These are phyloP conservation scores for Parasteatoda tepidariorum DNA, from an alignment of 1,140 invertebrate genomes.

Conservation along the genomic window DNA sequence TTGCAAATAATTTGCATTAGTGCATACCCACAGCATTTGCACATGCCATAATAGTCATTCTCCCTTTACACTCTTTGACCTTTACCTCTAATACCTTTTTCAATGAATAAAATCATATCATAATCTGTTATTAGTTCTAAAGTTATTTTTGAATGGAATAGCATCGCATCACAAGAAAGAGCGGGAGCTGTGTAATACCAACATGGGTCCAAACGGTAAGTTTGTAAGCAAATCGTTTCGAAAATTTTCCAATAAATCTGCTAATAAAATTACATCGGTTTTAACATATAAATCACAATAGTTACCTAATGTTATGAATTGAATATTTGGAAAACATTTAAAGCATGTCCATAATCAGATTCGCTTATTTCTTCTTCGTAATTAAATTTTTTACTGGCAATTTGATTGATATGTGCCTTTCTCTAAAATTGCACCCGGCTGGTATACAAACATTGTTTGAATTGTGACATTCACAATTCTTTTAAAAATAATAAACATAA, in stretches of 20 bases:
- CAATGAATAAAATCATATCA: slow-evolving; percentile 16
- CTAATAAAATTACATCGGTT: background rate
- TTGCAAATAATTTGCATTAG: no score
- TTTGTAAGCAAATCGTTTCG: background rate
- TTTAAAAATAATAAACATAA: no score
- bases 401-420: no score
- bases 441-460: no score
- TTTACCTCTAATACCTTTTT: slow-evolving; percentile 1
- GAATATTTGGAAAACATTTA: background rate
- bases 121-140: slow-evolving; percentile 13
- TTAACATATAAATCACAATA: slow-evolving; percentile 4
- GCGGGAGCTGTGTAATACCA: background rate
- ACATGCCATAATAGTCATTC: no score
- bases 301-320: background rate
- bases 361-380: background rate
- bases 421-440: no score
- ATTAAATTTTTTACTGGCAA: no score
- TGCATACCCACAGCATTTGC: no score
- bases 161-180: background rate
- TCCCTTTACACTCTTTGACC: no score
- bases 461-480: no score
- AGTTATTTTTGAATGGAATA: background rate
- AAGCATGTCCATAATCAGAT: background rate
- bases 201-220: background rate
- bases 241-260: slow-evolving; percentile 14